Evolutionary conservation across 2,113 vertebrate genomes (phyloP).

Genomic region (Scartelaos histophorus): DNA sequence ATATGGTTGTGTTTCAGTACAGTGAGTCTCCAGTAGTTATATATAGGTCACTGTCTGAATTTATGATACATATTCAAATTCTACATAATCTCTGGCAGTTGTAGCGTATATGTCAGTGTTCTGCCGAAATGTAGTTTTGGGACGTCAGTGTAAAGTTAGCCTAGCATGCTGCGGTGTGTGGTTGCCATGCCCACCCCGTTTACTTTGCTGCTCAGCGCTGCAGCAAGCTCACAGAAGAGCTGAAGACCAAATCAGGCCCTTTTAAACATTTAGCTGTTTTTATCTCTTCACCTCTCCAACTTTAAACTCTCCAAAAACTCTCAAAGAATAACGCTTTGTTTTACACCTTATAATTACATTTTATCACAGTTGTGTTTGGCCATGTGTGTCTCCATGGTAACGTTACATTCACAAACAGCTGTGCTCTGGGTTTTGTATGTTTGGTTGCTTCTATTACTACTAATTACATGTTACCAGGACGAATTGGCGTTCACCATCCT

Average conservation of each 20-base stretch:
- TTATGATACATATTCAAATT: too few relatives aligned
- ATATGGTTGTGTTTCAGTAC: not conserved
- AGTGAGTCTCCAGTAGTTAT: too few relatives aligned
- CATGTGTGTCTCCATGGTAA: slow-evolving; percentile 7
- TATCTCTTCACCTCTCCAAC: not conserved
- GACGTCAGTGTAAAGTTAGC: not conserved
- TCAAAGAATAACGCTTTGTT: not conserved
- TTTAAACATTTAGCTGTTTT: not conserved
- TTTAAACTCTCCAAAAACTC: not conserved
- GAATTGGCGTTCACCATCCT: not conserved
- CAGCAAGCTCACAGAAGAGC: not conserved
- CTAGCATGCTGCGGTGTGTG: not conserved
- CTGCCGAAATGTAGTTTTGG: not conserved
- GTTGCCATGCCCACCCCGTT: not conserved
- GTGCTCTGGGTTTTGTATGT: slow-evolving; percentile 1
- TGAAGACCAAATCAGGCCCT: not conserved
- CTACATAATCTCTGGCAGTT: too few relatives aligned
- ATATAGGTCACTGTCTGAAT: too few relatives aligned
- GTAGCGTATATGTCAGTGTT: too few relatives aligned
- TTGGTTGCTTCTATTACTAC: not conserved
- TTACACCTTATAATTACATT: not conserved
- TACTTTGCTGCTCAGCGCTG: not conserved
- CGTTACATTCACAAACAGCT: not conserved
- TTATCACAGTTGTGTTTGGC: not conserved
- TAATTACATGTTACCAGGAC: not conserved